Evolutionary conservation across 2,888 invertebrate genomes (phyloP), one percentile per base, ranked within the genome.

Genomic region (Drosophila buzzatii): DNA sequence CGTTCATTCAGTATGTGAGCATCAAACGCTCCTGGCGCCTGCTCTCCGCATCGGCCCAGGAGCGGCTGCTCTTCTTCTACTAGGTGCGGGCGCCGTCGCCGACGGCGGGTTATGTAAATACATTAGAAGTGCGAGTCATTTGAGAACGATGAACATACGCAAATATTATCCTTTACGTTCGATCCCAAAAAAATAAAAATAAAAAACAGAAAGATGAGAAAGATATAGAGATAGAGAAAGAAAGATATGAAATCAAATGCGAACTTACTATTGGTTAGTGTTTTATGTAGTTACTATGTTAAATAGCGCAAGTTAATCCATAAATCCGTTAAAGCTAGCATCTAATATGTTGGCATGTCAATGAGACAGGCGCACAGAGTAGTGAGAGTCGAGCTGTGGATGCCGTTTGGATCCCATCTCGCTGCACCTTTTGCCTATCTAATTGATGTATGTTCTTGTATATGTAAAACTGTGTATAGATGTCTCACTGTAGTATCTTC

Each of bases 11-110:
- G 93, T 98, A 98, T 93, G 94, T 97, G 92, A 97, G 97, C 93
- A 97, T 97, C 90, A 98, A 97, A 91, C 95, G 97, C 65, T 97
- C 97, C 73, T 98, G 97, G 97, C 95, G 97, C 88, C 94, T 97
- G 82, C 94, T 97, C 69, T 97, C 97, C 2, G 96, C 97, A 73
- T 97, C 96, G 70, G 97, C 97, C 70, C 97, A 97, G 91, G 97
- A 97, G 92, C 95, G 97, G 92, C 94, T 97, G 89, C 94, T 97
- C 82, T 97, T 97, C 95, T 97, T 97, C 94, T 97, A 97, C 94
- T 97, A 93, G 94, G 82, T 78, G 71, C 72, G 64, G 58, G 70
- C 68, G 70, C 71, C 79, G 69, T 72, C 80, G 72, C 59, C 62
- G 70, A 42, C 67, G 64, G 63, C 53, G 65, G 67, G 64, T 65